These are phyloP conservation scores for Paratilapia polleni DNA, from an alignment of 2,113 vertebrate species.

Conservation along the genomic window DNA sequence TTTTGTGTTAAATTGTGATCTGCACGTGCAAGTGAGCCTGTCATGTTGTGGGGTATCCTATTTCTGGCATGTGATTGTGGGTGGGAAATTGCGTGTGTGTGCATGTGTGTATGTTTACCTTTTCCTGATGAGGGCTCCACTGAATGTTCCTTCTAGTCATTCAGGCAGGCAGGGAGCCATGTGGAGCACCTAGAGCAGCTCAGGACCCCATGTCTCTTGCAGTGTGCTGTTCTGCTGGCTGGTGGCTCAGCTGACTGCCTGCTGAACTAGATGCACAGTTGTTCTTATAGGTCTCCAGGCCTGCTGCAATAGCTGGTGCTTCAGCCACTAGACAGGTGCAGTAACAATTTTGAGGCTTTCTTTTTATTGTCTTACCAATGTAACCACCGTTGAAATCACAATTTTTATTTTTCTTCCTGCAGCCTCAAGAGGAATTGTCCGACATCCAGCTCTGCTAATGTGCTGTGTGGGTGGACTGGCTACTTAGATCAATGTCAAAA, in stretches of 20 bases:
- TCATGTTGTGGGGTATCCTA: slow-evolving; percentile 41
- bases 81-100: slow-evolving; percentile 3
- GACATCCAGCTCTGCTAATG: not conserved
- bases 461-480: not conserved
- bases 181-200: slow-evolving; percentile 31
- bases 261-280: slow-evolving; percentile 38
- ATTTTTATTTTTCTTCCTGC: not conserved
- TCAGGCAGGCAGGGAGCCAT: slow-evolving; percentile 36
- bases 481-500: slow-evolving; percentile 24
- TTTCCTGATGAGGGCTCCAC: slow-evolving; percentile 40
- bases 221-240: slow-evolving; percentile 19
- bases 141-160: slow-evolving; percentile 42
- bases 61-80: slow-evolving; percentile 39
- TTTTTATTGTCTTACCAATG: not conserved
- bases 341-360: not conserved
- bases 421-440: not conserved
- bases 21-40: slow-evolving; percentile 26
- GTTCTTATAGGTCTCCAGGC: slow-evolving; percentile 27
- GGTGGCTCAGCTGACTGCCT: slow-evolving; percentile 36
- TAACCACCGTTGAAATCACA: not conserved
- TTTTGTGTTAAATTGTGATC: slow-evolving; percentile 36
- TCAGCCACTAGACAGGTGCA: slow-evolving; percentile 36
- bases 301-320: slow-evolving; percentile 10
- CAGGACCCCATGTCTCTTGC: slow-evolving; percentile 13
- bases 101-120: slow-evolving; percentile 48